These are phyloP conservation scores for Camelus dromedarius DNA, from an alignment of 2,113 vertebrate species.

Conservation along the genomic window DNA sequence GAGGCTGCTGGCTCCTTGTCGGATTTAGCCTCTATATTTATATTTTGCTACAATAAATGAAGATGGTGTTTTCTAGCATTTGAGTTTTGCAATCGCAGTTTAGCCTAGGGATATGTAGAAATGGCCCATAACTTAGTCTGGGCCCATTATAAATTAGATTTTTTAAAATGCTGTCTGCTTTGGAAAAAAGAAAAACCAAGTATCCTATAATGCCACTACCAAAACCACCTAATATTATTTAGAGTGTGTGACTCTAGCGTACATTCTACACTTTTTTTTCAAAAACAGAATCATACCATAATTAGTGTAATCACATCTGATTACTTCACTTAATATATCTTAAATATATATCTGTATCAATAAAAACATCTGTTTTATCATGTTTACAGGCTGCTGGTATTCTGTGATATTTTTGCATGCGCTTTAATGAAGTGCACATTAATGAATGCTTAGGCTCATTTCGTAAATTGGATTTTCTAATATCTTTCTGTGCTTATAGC, in stretches of 20 bases:
- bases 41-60: neutral
- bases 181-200: neutral
- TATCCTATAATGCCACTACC: neutral
- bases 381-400: neutral
- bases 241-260: neutral
- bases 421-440: neutral
- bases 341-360: neutral
- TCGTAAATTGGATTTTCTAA: constrained; percentile 13
- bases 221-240: neutral
- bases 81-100: neutral
- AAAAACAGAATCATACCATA: neutral
- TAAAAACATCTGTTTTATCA: neutral
- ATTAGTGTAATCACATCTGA: constrained; percentile 15
- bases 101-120: neutral
- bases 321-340: neutral
- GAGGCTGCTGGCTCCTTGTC: neutral
- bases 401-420: neutral
- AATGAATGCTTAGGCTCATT: neutral
- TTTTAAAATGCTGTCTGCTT: constrained; percentile 30
- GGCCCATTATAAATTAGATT: neutral
- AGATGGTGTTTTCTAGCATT: neutral
- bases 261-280: neutral
- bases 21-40: neutral
- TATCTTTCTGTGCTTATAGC: neutral
- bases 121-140: neutral